Evolutionary conservation across 2,888 invertebrate species (phyloP).

Genomic region (Lumbricus terrestris): DNA sequence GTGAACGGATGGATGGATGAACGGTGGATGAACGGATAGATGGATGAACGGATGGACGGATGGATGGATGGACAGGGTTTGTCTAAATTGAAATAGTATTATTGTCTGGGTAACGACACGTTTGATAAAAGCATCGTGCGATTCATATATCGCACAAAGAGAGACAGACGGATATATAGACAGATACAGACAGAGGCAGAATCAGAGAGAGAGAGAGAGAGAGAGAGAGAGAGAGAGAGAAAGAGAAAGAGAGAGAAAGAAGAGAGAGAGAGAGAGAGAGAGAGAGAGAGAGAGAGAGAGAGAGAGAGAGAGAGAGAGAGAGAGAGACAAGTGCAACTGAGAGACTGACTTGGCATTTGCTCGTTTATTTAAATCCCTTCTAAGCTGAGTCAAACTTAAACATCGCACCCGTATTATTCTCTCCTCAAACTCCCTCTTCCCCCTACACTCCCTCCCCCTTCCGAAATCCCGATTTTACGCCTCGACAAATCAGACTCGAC

Average conservation of each 20-base stretch:
- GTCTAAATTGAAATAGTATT: not conserved
- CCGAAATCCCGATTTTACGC: not conserved
- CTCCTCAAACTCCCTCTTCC: not conserved
- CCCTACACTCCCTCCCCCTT: too few species aligned
- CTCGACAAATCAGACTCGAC: not conserved
- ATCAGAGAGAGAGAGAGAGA: not conserved
- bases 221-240: not conserved
- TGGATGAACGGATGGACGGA: not conserved
- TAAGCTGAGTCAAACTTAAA: not conserved
- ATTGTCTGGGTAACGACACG: too few species aligned
- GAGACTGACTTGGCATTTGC: not conserved
- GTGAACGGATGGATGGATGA: too few species aligned
- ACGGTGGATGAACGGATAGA: not conserved
- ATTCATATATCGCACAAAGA: too few species aligned
- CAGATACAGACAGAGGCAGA: too few species aligned
- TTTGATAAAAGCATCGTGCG: too few species aligned
- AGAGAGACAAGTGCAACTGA: not conserved
- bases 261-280: not conserved
- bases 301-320: not conserved
- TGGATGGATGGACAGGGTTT: too few species aligned
- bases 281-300: too few species aligned
- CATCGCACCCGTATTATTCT: not conserved
- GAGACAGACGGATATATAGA: too few species aligned
- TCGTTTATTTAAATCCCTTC: not conserved
- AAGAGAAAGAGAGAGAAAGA: too few species aligned